Evolutionary conservation across 2,797 vertebrate genomes (phyloP), one percentile per base, ranked within the genome.

Genomic region (Typhlichthys eigenmanni): DNA sequence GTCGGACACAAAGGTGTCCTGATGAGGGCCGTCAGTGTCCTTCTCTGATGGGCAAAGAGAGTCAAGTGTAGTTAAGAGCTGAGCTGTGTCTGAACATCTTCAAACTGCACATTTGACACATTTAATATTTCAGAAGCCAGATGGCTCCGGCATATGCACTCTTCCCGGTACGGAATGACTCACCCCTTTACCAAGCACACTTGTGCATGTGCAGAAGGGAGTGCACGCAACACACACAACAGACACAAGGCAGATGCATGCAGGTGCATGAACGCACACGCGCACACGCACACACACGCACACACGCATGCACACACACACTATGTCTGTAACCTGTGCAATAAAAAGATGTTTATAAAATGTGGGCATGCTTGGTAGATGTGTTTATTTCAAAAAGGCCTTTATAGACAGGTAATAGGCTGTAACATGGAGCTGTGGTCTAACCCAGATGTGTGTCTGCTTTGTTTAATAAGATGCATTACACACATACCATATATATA

Each of bases 61-160:
- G 72, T 71, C 76, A 70, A 80, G 73, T 63, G 57, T 69, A 70
- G 62, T 68, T 71, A 73, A 84, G 62, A 85, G 70, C 58, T 32
- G 34, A 78, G 79, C 73, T 69, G 71, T 86, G 76, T 85, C 70
- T 80, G 65, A 89, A 87, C 83, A 72, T 9, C 68, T 82, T 72
- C 70, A 87, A 85, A 85, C 83, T 85, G 83, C 78, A 87, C 73
- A 85, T 90, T 90, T 87, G 81, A 80, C 56, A 81, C 69, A 56
- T 88, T 92, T 62, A 90, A 87, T 92, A 89, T 92, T 91, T 91
- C 67, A 93, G 66, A 82, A 66, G 61, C 66, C 90, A 92, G 88
- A 91, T 92, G 84, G 83, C 72, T 65, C 19, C 59, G 64, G 60
- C 75, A 66, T 69, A 85, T 34, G 57, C 72, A 78, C 67, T 49